Evolutionary conservation across 1,140 invertebrate species (phyloP), one percentile per base, ranked within the genome.

Genomic region (Drosophila baimaii): DNA sequence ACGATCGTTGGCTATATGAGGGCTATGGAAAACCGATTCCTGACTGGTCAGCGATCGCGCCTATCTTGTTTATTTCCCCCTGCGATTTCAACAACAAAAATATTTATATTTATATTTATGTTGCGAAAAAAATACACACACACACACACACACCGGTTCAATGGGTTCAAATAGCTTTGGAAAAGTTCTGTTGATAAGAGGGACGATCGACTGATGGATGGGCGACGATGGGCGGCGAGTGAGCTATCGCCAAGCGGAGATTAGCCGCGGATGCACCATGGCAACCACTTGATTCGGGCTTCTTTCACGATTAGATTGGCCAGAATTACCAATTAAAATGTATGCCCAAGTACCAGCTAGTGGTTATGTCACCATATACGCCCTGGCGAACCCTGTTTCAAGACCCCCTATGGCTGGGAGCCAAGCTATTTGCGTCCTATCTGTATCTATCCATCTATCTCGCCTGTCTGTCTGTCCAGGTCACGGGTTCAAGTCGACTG

Each of bases 91-190:
- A 70, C 51, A 71, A 71, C 64, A 70, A 46, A 49, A 71, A 71
- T 71, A 59, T 77, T 75, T 47, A 10, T 46, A 15, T 39, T 47
- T 76, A 37, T 76, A 46, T 66, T 65, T 47, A 25, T 21, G 37
- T 51, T 25, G 62, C 43, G 23, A 61, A 19, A 68, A 52, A 41
- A 33, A 68, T 1, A 49, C 4, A 65, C 25, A 31, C 15, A 49
- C 57, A 21, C 27, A 27, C n/a, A 54, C 9, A 64, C 31, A 39
- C 15, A 25, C 51, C 15, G 25, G 79, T 58, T 71, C 75, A 61
- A 54, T 41, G 59, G 64, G 82, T 86, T 86, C 82, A 75, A 64
- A 71, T 81, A 57, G 68, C 62, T 79, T 81, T 62, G 82, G 78
- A 81, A 86, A 75, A 66, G 51, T 74, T 68, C n/a, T 35, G 6